Evolutionary conservation across 2,888 invertebrate genomes (phyloP).

Genomic region (Hirtodrosophila alboralis): DNA sequence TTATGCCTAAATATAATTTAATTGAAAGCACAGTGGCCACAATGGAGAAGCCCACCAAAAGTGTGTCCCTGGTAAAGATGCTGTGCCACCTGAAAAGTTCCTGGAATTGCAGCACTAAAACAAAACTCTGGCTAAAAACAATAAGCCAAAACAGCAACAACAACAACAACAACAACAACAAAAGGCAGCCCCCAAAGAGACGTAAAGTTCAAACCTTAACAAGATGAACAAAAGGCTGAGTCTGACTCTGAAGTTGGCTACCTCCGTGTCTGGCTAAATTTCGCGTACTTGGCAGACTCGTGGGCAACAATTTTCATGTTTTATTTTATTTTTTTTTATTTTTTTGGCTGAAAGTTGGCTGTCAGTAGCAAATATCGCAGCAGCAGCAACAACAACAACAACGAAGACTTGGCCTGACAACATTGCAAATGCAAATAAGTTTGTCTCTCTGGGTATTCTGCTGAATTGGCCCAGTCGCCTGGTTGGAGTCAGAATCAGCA

Average conservation of each 20-base stretch:
- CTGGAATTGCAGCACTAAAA: slow-evolving; percentile 66
- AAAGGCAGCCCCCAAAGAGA: no score
- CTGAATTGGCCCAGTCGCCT: slow-evolving; percentile 65
- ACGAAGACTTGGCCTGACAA: slow-evolving; percentile 39
- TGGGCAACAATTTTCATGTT: slow-evolving; percentile 81
- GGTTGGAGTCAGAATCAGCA: no score
- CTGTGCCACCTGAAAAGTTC: slow-evolving; percentile 81
- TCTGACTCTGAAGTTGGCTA: slow-evolving; percentile 10
- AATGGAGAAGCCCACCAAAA: slow-evolving; percentile 67
- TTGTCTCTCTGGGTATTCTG: slow-evolving; percentile 60
- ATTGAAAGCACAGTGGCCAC: slow-evolving; percentile 59
- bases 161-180: slow-evolving; percentile 17
- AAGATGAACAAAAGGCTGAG: slow-evolving; percentile 70
- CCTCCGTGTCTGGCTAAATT: slow-evolving; percentile 14
- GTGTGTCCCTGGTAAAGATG: slow-evolving; percentile 70
- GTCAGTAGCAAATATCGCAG: slow-evolving; percentile 61
- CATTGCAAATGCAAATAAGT: slow-evolving; percentile 71
- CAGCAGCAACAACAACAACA: slow-evolving; percentile 40
- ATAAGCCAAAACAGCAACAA: slow-evolving; percentile 54
- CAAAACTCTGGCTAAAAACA: slow-evolving; percentile 53
- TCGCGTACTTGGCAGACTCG: slow-evolving; percentile 79
- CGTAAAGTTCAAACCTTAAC: slow-evolving; percentile 74
- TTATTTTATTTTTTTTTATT: slow-evolving; percentile 18
- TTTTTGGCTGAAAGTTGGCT: slow-evolving; percentile 35
- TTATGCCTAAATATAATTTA: slow-evolving; percentile 69